Evolutionary conservation across 2,797 vertebrate species (phyloP), one percentile per base, ranked within the genome.

Genomic region (Pterois miles): DNA sequence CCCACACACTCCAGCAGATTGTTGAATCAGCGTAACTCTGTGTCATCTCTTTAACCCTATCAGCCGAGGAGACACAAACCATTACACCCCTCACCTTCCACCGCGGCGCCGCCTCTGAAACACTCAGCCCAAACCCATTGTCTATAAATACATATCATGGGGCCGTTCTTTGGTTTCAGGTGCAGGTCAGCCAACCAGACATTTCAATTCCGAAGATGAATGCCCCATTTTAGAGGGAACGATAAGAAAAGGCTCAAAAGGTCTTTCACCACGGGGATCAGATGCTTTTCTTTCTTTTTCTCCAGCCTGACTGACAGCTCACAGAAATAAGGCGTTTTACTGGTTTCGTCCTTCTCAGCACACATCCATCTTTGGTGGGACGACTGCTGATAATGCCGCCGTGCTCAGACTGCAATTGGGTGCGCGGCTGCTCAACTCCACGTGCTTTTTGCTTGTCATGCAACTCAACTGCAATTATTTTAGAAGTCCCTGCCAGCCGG

Each of bases 131-230:
- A 33, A 74, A 80, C 57, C 63, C 77, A 74, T 76, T 82, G 85
- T 91, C 91, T 94, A 89, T 90, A 91, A 93, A 92, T 91, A 91
- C 89, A 85, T 74, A 88, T 91, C 90, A 89, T 84, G 87, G 81
- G 85, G 80, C 77, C 65, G 33, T 87, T 91, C 87, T 84, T 72
- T 82, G 86, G 87, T 89, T 94, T 88, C 91, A 93, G 93, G 92
- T 91, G 91, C 82, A 76, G 92, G 92, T 95, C 94, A 94, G 89
- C 86, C 87, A 91, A 87, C 68, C 92, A 94, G 93, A 95, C 94
- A 93, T 94, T 95, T 96, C 94, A 95, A 95, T 95, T 95, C 91
- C 65, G 88, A 96, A 95, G 95, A 96, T 95, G 92, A 94, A 95
- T 96, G 93, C 89, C 77, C 86, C 86, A 85, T 90, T 91, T 94